Evolutionary conservation across 2,888 invertebrate genomes (phyloP).

Genomic region (Elegia similella): DNA sequence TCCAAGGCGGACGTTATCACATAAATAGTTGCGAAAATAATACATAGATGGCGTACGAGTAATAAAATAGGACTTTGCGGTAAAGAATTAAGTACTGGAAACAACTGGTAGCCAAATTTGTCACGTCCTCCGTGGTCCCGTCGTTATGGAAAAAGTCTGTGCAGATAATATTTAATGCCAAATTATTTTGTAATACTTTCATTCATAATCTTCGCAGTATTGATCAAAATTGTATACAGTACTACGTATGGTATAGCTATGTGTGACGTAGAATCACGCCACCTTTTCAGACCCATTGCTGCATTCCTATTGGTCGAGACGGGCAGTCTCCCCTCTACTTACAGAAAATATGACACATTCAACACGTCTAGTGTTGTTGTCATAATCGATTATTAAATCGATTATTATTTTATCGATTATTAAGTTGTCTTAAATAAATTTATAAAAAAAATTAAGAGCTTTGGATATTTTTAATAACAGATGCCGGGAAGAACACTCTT

Average conservation of each 20-base stretch:
- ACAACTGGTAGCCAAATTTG: too few relatives aligned
- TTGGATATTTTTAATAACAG: too few relatives aligned
- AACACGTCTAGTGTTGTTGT: conserved; percentile 57
- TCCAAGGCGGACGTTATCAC: background rate
- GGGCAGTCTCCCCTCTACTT: conserved; percentile 45
- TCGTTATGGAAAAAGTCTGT: background rate
- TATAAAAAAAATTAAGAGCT: too few relatives aligned
- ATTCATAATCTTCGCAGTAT: conserved; percentile 28
- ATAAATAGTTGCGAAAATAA: background rate
- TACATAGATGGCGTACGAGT: background rate
- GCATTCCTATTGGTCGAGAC: conserved; percentile 58
- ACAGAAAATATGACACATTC: conserved; percentile 61
- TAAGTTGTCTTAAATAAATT: too few relatives aligned
- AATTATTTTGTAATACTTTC: conserved; percentile 5
- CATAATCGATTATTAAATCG: conserved; percentile 20
- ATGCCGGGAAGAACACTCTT: too few relatives aligned
- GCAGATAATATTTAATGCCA: background rate
- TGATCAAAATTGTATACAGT: conserved; percentile 32
- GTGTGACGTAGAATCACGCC: conserved; percentile 78
- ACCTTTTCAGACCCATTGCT: conserved; percentile 62
- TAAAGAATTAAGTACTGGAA: too few relatives aligned
- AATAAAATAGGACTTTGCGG: too few relatives aligned
- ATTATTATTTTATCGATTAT: background rate
- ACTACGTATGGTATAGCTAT: conserved; percentile 35
- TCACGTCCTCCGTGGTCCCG: too few relatives aligned